Conservation (phyloP, 1,140 invertebrate species). For the Bombus ignitus region DNA sequence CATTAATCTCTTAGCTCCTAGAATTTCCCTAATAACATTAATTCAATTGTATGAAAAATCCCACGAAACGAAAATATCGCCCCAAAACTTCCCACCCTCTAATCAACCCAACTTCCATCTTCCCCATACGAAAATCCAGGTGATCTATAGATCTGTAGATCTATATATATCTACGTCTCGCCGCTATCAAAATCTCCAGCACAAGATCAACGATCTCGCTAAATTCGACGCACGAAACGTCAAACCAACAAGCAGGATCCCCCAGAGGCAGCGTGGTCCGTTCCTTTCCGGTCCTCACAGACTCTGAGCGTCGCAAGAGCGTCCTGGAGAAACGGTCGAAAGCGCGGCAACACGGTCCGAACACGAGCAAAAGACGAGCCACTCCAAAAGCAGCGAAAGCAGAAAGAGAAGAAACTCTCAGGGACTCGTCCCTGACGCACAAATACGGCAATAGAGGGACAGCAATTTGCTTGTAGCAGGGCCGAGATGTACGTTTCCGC, state of each 20-base stretch:
- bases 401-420: neutral
- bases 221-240: neutral
- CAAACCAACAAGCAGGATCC: neutral
- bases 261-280: neutral
- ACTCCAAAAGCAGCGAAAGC: neutral
- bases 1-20: too few relatives aligned
- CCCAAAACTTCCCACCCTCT: too few relatives aligned
- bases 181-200: too few relatives aligned
- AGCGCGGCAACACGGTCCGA: neutral
- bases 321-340: neutral
- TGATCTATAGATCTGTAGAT: too few relatives aligned
- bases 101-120: too few relatives aligned
- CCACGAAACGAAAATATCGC: too few relatives aligned
- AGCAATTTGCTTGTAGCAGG: slow-evolving; percentile 51
- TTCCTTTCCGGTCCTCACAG: neutral
- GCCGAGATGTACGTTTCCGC: slow-evolving; percentile 49
- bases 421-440: neutral
- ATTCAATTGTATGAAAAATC: too few relatives aligned
- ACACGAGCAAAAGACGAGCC: neutral
- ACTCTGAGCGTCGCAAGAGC: neutral
- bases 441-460: slow-evolving; percentile 58
- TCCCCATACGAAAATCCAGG: too few relatives aligned
- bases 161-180: too few relatives aligned
- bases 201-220: neutral
- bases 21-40: too few relatives aligned